phyloP scores from a whole-genome alignment of 2,113 vertebrate genomes.

The Donacobius atricapilla region DNA sequence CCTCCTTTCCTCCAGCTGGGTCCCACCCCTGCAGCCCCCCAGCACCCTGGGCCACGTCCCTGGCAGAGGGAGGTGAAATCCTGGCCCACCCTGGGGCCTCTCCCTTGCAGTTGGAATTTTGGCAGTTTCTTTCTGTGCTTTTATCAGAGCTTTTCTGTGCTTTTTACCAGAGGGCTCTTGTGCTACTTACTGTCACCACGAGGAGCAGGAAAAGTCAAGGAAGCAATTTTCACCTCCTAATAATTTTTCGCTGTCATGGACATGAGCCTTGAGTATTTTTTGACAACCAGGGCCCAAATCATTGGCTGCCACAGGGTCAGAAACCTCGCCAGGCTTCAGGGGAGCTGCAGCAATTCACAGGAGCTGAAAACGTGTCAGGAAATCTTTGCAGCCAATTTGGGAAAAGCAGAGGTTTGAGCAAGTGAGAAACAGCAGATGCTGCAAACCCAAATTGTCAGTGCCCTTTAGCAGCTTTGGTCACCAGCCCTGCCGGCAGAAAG shows the following conservation, averaged over 20 bases:
- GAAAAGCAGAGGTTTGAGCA: background rate
- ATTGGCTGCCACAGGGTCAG: background rate
- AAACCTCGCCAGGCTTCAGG: background rate
- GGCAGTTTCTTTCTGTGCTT: background rate
- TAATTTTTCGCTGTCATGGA: background rate
- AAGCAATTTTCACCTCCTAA: constrained; percentile 21
- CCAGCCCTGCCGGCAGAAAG: background rate
- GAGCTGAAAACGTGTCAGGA: background rate
- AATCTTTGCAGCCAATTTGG: background rate
- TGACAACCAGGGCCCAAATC: background rate
- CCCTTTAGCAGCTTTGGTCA: background rate
- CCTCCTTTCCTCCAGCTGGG: background rate
- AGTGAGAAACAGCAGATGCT: background rate
- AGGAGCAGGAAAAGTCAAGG: background rate
- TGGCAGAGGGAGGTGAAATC: background rate
- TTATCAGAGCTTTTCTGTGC: background rate
- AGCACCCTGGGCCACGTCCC: rapidly evolving
- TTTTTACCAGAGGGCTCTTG: background rate
- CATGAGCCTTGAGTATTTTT: background rate
- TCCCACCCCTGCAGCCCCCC: background rate
- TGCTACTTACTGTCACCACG: background rate
- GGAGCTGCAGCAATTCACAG: background rate
- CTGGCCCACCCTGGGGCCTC: no score
- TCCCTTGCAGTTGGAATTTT: background rate
- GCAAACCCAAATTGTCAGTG: background rate